phyloP scores from a whole-genome alignment of 2,113 vertebrate species.

The Paradoxurus hermaphroditus region DNA sequence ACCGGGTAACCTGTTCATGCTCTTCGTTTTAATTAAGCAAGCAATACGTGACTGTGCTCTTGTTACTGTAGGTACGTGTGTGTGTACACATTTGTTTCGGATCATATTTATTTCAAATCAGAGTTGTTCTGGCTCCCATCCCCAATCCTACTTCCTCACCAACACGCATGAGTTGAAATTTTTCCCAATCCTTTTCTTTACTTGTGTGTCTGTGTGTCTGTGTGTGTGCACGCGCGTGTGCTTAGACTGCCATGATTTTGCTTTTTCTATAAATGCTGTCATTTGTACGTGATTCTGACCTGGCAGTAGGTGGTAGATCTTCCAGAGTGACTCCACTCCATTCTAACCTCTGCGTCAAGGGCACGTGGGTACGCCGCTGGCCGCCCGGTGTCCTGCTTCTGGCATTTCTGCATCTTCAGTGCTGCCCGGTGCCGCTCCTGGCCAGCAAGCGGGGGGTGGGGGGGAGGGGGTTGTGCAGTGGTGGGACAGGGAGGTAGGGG shows the following conservation, averaged over 20 bases:
- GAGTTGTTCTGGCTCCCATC: neutral
- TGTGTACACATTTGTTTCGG: neutral
- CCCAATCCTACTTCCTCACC: neutral
- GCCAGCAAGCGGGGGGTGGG: neutral
- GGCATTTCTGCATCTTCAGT: neutral
- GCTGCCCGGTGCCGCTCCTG: neutral
- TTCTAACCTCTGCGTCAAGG: neutral
- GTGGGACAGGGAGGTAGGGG: neutral
- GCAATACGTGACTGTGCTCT: neutral
- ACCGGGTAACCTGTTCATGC: neutral
- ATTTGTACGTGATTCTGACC: neutral
- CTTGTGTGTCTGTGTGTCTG: neutral
- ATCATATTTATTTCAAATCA: neutral
- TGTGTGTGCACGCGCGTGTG: fast-evolving
- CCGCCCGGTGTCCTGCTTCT: fast-evolving
- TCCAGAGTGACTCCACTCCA: neutral
- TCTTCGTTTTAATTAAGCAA: neutral
- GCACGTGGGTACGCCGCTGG: fast-evolving
- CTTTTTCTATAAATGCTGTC: neutral
- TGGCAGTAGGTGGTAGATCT: neutral
- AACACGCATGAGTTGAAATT: neutral
- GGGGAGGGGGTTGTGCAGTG: neutral
- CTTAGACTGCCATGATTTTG: neutral
- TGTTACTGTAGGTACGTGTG: neutral
- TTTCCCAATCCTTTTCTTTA: neutral